Evolutionary conservation across 2,888 invertebrate species (phyloP), one percentile per base, ranked within the genome.

Genomic region (Himalopsyche kuldschensis): DNA sequence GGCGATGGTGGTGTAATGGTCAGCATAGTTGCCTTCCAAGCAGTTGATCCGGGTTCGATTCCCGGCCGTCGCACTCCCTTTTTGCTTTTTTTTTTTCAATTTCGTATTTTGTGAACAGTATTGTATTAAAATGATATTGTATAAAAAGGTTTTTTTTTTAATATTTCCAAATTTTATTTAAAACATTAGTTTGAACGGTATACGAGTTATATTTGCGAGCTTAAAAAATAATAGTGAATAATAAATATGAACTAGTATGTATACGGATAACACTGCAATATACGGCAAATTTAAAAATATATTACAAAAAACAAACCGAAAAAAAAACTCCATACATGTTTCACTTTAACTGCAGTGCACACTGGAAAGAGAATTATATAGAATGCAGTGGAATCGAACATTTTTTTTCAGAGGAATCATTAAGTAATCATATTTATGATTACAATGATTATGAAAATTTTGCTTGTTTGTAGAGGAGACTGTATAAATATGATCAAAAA

Each of bases 21-120:
- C 91, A 92, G 92, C 92, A 92, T 92, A 92, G 92, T 92, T 92
- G 92, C 91, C 92, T 92, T 92, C 92, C 92, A 92, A 92, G 92
- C 92, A 92, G 91, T 92, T 92, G 92, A 92, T 92, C 90, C 90
- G 89, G 89, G 89, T 89, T 89, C 90, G 91, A 90, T 91, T 91
- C 91, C 90, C 90, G 92, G 91, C 91, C 91, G 91, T 91, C 91
- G 91, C 91, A 91, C 90, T 5, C 55, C 24, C 6, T n/a, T 48
- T 48, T 48, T 48, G 0, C n/a, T 0, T 55, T 55, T 55, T 55
- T 55, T 20, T 55, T 4, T n/a, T n/a, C n/a, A n/a, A 20, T 55
- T 55, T n/a, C 20, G 20, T 8, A 55, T 5, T 8, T 24, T 4
- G 24, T 20, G 8, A 1, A 20, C 6, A 55, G 8, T 20, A 20